phyloP scores from a whole-genome alignment of 2,113 vertebrate species.

The Sinocyclocheilus rhinocerous region DNA sequence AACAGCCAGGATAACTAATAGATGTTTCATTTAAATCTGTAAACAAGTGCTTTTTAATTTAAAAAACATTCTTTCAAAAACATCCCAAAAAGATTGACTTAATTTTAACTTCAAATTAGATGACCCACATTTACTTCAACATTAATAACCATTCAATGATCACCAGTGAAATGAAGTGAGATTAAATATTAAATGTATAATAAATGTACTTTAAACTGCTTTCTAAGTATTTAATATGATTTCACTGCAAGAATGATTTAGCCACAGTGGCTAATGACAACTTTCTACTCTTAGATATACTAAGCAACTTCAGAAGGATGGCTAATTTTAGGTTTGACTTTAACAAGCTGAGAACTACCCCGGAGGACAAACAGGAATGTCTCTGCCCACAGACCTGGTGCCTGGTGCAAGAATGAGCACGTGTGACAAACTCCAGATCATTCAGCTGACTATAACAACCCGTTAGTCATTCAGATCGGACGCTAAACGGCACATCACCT shows the following conservation, averaged over 20 bases:
- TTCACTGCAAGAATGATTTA: background rate
- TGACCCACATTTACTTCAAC: background rate
- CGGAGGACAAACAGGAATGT: slow-evolving; percentile 44
- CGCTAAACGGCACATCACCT: slow-evolving; percentile 51
- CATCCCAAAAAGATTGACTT: background rate
- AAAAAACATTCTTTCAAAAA: too few relatives aligned
- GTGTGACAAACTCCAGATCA: slow-evolving; percentile 74
- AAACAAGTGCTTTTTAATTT: background rate
- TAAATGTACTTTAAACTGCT: background rate
- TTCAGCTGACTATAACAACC: slow-evolving; percentile 66
- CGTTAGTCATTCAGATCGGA: slow-evolving; percentile 70
- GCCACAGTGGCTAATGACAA: background rate
- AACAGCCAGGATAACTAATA: background rate
- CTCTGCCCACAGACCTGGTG: slow-evolving; percentile 64
- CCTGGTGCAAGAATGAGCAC: slow-evolving; percentile 73
- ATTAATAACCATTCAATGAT: background rate
- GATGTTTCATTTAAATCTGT: background rate
- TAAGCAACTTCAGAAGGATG: background rate
- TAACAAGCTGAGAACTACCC: slow-evolving; percentile 57
- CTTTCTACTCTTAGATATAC: background rate
- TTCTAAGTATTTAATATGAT: background rate
- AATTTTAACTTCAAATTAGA: background rate
- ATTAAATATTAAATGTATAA: too few relatives aligned
- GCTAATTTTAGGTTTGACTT: slow-evolving; percentile 10
- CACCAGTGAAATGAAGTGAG: too few relatives aligned